Evolutionary conservation across 2,113 vertebrate genomes (phyloP).

Genomic region (Albula goreensis): DNA sequence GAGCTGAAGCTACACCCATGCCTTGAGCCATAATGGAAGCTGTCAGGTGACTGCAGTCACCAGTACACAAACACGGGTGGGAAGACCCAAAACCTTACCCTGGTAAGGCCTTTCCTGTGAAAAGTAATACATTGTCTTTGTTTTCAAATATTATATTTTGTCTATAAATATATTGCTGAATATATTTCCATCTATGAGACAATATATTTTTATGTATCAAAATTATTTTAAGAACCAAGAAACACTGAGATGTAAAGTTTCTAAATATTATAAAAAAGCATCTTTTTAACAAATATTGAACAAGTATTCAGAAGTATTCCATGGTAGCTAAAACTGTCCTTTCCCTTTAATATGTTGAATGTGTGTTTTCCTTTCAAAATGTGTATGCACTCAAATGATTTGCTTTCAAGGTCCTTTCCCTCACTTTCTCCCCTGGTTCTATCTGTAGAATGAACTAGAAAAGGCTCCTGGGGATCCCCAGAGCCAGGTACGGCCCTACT

Average conservation of each 20-base stretch:
- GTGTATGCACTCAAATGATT: not conserved
- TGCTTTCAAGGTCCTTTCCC: not conserved
- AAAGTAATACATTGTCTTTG: not conserved
- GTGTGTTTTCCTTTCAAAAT: not conserved
- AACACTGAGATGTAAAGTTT: not conserved
- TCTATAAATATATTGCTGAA: not conserved
- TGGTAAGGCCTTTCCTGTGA: not conserved
- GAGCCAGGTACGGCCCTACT: not conserved
- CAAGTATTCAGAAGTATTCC: not conserved
- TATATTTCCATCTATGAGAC: not conserved
- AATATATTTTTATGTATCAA: not conserved
- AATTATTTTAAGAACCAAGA: not conserved
- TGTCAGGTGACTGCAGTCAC: not conserved
- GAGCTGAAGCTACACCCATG: not conserved
- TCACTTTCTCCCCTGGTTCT: not conserved
- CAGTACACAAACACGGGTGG: not conserved
- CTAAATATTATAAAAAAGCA: not conserved
- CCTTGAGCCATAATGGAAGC: constrained; percentile 6
- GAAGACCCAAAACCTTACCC: not conserved
- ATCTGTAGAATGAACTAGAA: not conserved
- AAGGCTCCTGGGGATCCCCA: not conserved
- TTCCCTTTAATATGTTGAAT: not conserved
- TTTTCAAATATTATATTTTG: not conserved
- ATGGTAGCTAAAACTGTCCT: not conserved
- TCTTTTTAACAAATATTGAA: not conserved